These are phyloP conservation scores for Acyrthosiphon pisum DNA, from an alignment of 1,140 invertebrate genomes.

Conservation along the genomic window DNA sequence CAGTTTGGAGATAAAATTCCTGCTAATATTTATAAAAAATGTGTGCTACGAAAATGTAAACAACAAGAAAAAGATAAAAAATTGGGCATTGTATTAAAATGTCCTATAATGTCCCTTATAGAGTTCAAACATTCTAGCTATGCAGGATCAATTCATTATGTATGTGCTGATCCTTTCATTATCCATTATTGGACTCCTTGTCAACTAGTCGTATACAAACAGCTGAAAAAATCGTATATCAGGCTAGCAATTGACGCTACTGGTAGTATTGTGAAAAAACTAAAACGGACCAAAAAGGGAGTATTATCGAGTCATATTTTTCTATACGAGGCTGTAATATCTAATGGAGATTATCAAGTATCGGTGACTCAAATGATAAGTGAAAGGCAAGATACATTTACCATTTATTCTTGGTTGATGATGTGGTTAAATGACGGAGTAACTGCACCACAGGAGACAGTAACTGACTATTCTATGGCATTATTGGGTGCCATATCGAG, in stretches of 20 bases:
- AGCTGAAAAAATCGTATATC: too few relatives aligned
- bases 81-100: not conserved
- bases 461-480: not conserved
- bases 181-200: slow-evolving; percentile 9
- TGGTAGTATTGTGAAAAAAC: too few relatives aligned
- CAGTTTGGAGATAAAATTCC: not conserved
- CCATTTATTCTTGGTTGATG: not conserved
- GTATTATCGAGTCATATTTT: not conserved
- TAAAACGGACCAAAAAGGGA: too few relatives aligned
- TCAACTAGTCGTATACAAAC: not conserved
- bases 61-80: not conserved
- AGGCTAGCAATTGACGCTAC: too few relatives aligned
- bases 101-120: not conserved
- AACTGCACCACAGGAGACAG: too few relatives aligned
- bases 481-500: not conserved
- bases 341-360: not conserved
- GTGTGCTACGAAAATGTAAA: not conserved
- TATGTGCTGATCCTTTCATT: not conserved
- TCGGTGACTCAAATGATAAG: not conserved
- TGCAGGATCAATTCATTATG: not conserved
- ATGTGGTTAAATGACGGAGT: not conserved
- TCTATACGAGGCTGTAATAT: not conserved
- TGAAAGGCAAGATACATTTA: not conserved
- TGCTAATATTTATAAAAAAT: not conserved
- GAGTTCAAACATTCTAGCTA: not conserved